Percentiles rank a stretch among this genome's conserved stretches.
These are phyloP conservation scores for Epizoanthus fatuus DNA, from an alignment of 92 coral and sea anemone genomes.

Conservation along the genomic window DNA sequence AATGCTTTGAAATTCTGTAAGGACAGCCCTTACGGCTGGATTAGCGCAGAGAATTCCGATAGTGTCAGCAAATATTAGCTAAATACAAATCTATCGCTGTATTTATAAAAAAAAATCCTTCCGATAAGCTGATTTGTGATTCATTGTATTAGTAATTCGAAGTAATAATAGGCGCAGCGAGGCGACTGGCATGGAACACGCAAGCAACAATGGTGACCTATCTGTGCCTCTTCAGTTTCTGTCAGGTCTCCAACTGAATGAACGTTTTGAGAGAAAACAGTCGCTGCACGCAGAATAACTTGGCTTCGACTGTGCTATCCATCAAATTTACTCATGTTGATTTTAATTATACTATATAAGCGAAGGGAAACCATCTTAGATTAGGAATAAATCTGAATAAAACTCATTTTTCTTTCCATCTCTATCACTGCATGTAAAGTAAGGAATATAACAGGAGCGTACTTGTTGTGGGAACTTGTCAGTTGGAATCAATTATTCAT, in stretches of 20 bases:
- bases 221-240: not conserved
- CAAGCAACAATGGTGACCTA: too few relatives aligned
- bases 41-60: not conserved
- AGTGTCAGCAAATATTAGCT: not conserved
- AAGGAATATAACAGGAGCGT: too few relatives aligned
- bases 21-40: slow-evolving; percentile 7
- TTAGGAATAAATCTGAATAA: too few relatives aligned
- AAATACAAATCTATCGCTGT: not conserved
- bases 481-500: too few relatives aligned
- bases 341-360: not conserved
- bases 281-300: not conserved
- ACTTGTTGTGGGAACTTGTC: too few relatives aligned
- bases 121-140: too few relatives aligned
- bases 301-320: not conserved
- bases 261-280: slow-evolving; percentile 30
- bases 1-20: slow-evolving; percentile 11
- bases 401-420: too few relatives aligned
- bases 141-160: too few relatives aligned
- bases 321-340: not conserved
- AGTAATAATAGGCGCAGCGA: too few relatives aligned
- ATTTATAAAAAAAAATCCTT: not conserved
- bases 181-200: too few relatives aligned
- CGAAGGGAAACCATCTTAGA: not conserved
- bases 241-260: slow-evolving; percentile 25
- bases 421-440: too few relatives aligned